Percentiles rank a stretch among this genome's conserved stretches.
These are phyloP conservation scores for Jordanella pulchra DNA, from an alignment of 2,797 vertebrate genomes.

Conservation along the genomic window DNA sequence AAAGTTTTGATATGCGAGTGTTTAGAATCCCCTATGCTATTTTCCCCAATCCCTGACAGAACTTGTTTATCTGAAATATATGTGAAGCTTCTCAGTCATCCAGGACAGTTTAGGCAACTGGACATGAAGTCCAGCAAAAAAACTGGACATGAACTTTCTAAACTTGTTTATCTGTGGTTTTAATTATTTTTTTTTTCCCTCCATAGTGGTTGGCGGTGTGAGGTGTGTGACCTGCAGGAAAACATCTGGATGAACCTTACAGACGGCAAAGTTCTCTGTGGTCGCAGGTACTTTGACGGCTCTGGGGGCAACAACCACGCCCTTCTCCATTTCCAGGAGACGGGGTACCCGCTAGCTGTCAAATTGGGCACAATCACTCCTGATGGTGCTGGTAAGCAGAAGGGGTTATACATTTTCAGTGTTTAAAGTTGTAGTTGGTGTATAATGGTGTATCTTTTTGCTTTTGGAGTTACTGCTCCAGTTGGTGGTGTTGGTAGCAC, in stretches of 20 bases:
- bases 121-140: too few relatives aligned
- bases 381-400: slow-evolving; percentile 88
- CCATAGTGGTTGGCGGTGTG: slow-evolving; percentile 93
- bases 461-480: neutral
- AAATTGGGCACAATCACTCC: slow-evolving; percentile 99
- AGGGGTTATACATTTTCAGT: neutral
- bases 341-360: slow-evolving; percentile 91
- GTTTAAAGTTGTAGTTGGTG: neutral
- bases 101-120: too few relatives aligned
- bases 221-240: slow-evolving; percentile 94
- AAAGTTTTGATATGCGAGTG: too few relatives aligned
- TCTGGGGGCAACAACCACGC: slow-evolving; percentile 97
- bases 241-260: slow-evolving; percentile 99
- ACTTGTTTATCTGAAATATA: too few relatives aligned
- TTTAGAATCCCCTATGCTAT: too few relatives aligned
- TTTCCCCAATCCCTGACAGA: too few relatives aligned
- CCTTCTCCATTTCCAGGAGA: slow-evolving; percentile 91
- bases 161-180: neutral
- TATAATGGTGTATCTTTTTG: neutral
- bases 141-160: too few relatives aligned
- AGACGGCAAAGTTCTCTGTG: slow-evolving; percentile 93
- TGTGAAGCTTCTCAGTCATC: too few relatives aligned
- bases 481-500: too few relatives aligned
- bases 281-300: slow-evolving; percentile 96
- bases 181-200: neutral